These are phyloP conservation scores for Paracyclopina nana DNA, from an alignment of 1,140 invertebrate species.

Conservation along the genomic window DNA sequence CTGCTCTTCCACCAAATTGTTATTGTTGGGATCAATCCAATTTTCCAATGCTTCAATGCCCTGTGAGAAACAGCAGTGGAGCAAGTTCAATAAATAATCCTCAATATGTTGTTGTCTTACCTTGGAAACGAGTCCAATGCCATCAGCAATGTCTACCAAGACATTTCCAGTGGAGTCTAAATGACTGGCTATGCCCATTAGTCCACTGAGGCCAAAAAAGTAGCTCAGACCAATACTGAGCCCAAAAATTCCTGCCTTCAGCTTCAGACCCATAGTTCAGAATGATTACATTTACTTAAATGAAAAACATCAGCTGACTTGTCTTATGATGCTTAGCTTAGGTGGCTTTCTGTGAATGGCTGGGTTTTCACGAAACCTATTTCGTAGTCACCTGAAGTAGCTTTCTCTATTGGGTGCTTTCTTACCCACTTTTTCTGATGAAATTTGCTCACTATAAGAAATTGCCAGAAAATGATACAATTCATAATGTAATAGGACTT, in stretches of 20 bases:
- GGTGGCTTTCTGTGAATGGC: no score
- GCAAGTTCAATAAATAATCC: not conserved
- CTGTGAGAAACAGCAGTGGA: not conserved
- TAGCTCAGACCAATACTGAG: not conserved
- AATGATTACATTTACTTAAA: not conserved
- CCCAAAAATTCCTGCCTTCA: not conserved
- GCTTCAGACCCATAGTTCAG: not conserved
- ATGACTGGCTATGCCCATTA: not conserved
- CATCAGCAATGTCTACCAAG: slow-evolving; percentile 9
- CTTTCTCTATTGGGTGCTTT: no score
- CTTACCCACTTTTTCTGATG: no score
- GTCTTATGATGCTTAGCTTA: no score
- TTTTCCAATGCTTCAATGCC: not conserved
- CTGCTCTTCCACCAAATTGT: no score
- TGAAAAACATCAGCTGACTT: not conserved
- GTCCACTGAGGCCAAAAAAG: not conserved
- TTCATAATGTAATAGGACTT: no score
- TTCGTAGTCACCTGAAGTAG: no score
- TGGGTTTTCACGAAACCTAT: no score
- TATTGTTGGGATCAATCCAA: not conserved
- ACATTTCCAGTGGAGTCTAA: slow-evolving; percentile 2
- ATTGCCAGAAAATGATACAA: no score
- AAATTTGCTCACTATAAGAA: no score
- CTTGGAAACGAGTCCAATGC: slow-evolving; percentile 6
- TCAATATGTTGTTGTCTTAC: not conserved